Percentiles rank a stretch among this genome's conserved stretches.
Evolutionary conservation across 2,113 vertebrate species (phyloP).

Genomic region (Ondatra zibethicus): DNA sequence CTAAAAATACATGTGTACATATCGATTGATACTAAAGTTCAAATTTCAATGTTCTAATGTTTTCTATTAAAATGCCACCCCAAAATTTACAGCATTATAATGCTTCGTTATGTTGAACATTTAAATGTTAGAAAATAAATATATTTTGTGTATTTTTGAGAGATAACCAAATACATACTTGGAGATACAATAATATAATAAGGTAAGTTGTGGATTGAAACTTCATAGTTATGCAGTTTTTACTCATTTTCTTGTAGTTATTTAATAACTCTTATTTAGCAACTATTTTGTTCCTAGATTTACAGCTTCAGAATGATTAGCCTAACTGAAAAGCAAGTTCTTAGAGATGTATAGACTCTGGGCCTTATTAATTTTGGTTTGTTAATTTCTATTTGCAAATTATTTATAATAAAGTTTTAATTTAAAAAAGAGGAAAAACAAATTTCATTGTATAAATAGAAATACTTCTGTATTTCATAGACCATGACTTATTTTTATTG

Average conservation of each 20-base stretch:
- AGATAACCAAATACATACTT: neutral
- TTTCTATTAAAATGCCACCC: slow-evolving; percentile 39
- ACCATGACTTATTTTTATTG: neutral
- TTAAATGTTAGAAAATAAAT: slow-evolving; percentile 3
- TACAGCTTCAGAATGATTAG: neutral
- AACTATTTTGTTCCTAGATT: neutral
- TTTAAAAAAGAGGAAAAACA: neutral
- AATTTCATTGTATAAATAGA: neutral
- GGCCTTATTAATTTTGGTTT: neutral
- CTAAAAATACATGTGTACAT: neutral
- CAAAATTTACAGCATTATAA: neutral
- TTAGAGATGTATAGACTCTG: neutral
- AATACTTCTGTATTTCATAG: slow-evolving; percentile 19
- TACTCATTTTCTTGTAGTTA: neutral
- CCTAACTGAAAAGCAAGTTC: neutral
- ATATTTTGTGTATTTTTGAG: neutral
- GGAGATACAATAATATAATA: neutral
- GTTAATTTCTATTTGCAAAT: neutral
- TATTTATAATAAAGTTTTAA: neutral
- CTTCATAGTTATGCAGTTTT: neutral
- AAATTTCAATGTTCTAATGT: neutral
- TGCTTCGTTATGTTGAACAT: neutral
- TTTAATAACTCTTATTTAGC: neutral
- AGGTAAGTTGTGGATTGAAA: neutral
- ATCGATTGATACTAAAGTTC: neutral